Evolutionary conservation across 2,797 vertebrate species (phyloP).

Genomic region (Oreochromis grahami): DNA sequence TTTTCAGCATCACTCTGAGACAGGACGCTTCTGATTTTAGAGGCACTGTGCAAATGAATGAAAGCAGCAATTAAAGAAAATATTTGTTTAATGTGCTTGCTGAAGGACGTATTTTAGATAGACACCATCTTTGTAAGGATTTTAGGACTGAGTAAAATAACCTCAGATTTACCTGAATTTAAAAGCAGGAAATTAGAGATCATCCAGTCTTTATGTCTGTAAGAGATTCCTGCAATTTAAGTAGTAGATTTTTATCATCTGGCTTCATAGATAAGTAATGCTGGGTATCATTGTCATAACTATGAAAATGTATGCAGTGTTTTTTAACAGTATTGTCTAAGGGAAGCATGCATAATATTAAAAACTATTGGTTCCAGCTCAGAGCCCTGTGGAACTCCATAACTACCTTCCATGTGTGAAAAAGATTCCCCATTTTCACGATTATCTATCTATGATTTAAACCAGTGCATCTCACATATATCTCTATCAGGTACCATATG

Average conservation of each 20-base stretch:
- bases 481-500: background rate
- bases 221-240: too few relatives aligned
- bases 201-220: too few relatives aligned
- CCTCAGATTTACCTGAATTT: too few relatives aligned
- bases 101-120: background rate
- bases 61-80: background rate
- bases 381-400: background rate
- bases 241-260: background rate
- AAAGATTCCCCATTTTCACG: background rate
- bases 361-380: background rate
- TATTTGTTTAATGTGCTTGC: background rate
- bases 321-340: background rate
- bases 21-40: background rate
- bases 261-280: background rate
- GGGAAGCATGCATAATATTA: background rate
- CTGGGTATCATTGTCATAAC: background rate
- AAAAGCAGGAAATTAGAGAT: too few relatives aligned
- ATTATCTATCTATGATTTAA: background rate
- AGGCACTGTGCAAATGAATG: background rate
- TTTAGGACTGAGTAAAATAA: too few relatives aligned
- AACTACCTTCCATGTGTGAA: background rate
- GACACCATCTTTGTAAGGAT: too few relatives aligned
- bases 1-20: background rate
- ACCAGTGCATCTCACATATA: background rate
- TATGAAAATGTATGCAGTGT: background rate